A percentile compares a stretch with the other conserved stretches of the same genome.
Conservation (phyloP, 1,140 invertebrate genomes). For the Macrocentrus cingulum region DNA sequence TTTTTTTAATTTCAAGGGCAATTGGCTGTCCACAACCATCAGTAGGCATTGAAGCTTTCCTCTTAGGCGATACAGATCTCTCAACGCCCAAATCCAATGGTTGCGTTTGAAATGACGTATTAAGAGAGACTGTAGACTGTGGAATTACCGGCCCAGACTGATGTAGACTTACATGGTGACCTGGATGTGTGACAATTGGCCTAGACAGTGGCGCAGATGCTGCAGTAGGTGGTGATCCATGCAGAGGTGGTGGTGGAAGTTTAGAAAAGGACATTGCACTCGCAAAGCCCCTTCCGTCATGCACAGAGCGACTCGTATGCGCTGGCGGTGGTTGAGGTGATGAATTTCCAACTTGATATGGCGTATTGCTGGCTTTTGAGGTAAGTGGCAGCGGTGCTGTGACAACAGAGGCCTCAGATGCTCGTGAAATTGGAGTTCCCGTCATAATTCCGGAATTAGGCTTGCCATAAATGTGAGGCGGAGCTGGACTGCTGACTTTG, state of each 20-base stretch:
- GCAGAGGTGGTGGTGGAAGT: slow-evolving; percentile 57
- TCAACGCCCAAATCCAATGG: slow-evolving; percentile 73
- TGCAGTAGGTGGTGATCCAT: slow-evolving; percentile 58
- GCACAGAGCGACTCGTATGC: slow-evolving; percentile 59
- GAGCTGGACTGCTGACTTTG: slow-evolving; percentile 77
- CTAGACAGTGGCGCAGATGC: slow-evolving; percentile 51
- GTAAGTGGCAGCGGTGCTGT: slow-evolving; percentile 64
- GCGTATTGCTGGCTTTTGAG: slow-evolving; percentile 68
- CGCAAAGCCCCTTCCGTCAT: slow-evolving; percentile 56
- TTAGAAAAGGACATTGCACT: slow-evolving; percentile 57
- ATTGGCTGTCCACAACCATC: slow-evolving; percentile 51
- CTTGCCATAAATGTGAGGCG: slow-evolving; percentile 77
- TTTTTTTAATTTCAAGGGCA: slow-evolving; percentile 61
- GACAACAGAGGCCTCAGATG: slow-evolving; percentile 52
- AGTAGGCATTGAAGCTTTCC: slow-evolving; percentile 57
- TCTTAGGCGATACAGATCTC: slow-evolving; percentile 60
- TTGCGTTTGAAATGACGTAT: slow-evolving; percentile 65
- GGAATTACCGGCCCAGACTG: slow-evolving; percentile 42
- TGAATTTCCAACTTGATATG: slow-evolving; percentile 68
- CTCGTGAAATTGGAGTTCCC: slow-evolving; percentile 64
- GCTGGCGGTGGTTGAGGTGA: slow-evolving; percentile 62
- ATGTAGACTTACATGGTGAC: slow-evolving; percentile 50
- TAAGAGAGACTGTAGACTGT: slow-evolving; percentile 32
- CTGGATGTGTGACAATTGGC: slow-evolving; percentile 49
- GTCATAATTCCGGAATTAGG: slow-evolving; percentile 66